Conservation (phyloP, 2,113 vertebrate species). For the Neolamprologus brichardi region DNA sequence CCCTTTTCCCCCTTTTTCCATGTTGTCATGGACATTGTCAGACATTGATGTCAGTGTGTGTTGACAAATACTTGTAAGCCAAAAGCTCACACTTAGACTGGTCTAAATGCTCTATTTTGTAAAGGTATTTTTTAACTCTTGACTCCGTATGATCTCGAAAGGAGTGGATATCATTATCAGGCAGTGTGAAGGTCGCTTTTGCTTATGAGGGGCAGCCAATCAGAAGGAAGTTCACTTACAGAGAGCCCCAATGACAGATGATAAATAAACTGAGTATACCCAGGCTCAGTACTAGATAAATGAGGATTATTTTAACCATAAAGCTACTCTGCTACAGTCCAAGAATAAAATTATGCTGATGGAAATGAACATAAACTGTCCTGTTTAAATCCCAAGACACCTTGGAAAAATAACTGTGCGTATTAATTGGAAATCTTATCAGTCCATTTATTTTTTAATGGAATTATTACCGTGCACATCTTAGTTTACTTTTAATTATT, state of each 20-base stretch:
- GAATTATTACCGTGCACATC: neutral
- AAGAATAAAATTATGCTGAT: neutral
- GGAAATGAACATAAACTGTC: neutral
- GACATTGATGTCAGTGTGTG: neutral
- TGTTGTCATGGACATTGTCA: neutral
- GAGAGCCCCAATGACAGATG: neutral
- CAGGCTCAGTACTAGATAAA: neutral
- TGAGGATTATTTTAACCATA: neutral
- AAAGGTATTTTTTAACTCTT: neutral
- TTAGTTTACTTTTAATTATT: neutral
- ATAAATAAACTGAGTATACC: neutral
- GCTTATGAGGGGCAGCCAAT: neutral
- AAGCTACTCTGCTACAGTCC: neutral
- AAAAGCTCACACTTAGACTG: neutral
- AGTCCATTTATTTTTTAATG: neutral
- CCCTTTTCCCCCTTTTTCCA: accelerated
- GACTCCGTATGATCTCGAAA: accelerated
- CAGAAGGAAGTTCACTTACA: neutral
- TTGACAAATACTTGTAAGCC: neutral
- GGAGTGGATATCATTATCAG: neutral
- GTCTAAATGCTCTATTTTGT: neutral
- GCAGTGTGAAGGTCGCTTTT: neutral
- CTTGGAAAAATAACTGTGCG: neutral
- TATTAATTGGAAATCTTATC: neutral
- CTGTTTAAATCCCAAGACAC: neutral